Evolutionary conservation across 2,888 invertebrate genomes (phyloP).

Genomic region (Pogonocherus hispidulus): DNA sequence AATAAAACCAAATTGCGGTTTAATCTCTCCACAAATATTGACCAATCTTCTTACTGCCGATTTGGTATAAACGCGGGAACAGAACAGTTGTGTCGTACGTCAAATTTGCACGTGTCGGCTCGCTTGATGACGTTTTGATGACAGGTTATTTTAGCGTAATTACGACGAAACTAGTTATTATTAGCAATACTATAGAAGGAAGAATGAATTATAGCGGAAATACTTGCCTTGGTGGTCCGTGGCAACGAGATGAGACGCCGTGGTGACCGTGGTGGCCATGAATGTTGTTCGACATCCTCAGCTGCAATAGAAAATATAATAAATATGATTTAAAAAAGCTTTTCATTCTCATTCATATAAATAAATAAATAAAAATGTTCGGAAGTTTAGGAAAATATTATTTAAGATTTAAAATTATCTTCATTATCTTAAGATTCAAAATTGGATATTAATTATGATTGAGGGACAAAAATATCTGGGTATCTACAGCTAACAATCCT

Average conservation of each 20-base stretch:
- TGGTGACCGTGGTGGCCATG: constrained; percentile 68
- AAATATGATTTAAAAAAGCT: not conserved
- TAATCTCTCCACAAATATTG: constrained; percentile 58
- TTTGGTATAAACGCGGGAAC: constrained; percentile 38
- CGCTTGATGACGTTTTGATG: constrained; percentile 47
- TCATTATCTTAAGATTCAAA: no score
- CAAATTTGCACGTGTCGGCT: constrained; percentile 49
- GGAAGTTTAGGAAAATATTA: no score
- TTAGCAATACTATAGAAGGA: constrained; percentile 34
- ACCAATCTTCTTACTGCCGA: constrained; percentile 43
- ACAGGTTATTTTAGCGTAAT: constrained; percentile 36
- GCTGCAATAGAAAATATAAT: constrained; percentile 70
- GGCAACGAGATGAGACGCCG: constrained; percentile 65
- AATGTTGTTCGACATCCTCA: constrained; percentile 73
- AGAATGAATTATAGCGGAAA: constrained; percentile 33
- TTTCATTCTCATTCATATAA: no score
- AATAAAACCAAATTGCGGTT: constrained; percentile 49
- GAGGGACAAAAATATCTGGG: no score
- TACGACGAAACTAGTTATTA: constrained; percentile 33
- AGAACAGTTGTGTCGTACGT: constrained; percentile 45
- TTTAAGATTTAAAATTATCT: no score
- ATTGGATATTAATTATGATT: no score
- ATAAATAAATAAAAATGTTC: no score
- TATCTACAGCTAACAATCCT: no score
- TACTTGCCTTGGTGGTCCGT: constrained; percentile 66